Evolutionary conservation across 1,140 invertebrate species (phyloP).

Genomic region (Doryteuthis pealeii): DNA sequence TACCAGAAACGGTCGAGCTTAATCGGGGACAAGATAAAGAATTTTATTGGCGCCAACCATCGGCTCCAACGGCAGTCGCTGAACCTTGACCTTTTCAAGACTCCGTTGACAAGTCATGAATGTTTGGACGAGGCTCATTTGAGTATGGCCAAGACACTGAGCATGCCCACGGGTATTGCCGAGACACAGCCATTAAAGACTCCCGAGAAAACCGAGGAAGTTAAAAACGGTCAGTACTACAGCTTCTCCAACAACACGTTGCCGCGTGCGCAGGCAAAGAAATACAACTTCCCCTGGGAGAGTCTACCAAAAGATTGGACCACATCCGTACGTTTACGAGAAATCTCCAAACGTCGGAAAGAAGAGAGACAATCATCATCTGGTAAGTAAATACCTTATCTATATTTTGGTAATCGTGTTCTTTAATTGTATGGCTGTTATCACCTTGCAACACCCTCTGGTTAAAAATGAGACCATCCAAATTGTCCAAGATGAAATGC

Average conservation of each 20-base stretch:
- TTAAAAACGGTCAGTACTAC: constrained; percentile 40
- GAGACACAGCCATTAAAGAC: constrained; percentile 32
- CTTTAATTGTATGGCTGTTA: too few species aligned
- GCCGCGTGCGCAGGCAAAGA: constrained; percentile 42
- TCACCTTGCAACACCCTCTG: too few species aligned
- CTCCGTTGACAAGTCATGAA: background rate
- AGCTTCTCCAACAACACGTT: constrained; percentile 48
- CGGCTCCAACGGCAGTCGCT: constrained; percentile 46
- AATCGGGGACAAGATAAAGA: constrained; percentile 48
- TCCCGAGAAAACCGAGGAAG: constrained; percentile 14
- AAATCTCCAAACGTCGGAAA: constrained; percentile 47
- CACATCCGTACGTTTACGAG: constrained; percentile 51
- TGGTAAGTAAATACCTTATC: constrained; percentile 33
- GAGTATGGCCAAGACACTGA: constrained; percentile 27
- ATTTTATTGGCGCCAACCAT: constrained; percentile 30
- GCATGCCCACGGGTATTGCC: constrained; percentile 35
- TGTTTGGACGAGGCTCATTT: constrained; percentile 8
- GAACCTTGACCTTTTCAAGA: constrained; percentile 44
- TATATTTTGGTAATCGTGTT: too few species aligned
- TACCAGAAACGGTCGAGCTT: constrained; percentile 46
- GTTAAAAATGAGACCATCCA: too few species aligned
- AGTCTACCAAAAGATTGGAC: constrained; percentile 54
- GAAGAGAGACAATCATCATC: constrained; percentile 54
- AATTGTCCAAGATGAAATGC: too few species aligned
- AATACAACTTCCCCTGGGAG: constrained; percentile 54